phyloP scores from a whole-genome alignment of 2,113 vertebrate species.

The Pseudolaguvia tuberculata region DNA sequence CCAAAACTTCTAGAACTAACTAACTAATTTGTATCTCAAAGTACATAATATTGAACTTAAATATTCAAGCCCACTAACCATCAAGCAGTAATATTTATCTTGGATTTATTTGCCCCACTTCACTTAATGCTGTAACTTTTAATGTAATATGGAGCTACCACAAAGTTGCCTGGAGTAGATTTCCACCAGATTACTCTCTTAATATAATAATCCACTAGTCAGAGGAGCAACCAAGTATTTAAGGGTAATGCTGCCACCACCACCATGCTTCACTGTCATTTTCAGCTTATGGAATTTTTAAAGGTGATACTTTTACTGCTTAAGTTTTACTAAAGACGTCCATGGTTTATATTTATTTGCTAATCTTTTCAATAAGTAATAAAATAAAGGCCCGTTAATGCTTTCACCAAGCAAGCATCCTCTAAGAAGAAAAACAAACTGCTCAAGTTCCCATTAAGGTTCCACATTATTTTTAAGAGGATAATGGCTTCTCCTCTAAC shows the following conservation, averaged over 20 bases:
- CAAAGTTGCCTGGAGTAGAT: neutral
- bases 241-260: neutral
- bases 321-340: neutral
- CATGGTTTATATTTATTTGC: neutral
- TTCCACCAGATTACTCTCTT: neutral
- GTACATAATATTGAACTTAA: no score
- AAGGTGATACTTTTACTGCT: neutral
- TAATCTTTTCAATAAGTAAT: neutral
- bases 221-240: neutral
- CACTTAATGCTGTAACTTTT: neutral
- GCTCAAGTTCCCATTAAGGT: slow-evolving; percentile 38
- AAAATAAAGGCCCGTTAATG: neutral
- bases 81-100: no score
- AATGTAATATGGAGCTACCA: no score
- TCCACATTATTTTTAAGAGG: slow-evolving; percentile 28
- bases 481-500: slow-evolving; percentile 32
- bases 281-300: neutral
- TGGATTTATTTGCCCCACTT: no score
- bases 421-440: slow-evolving; percentile 22
- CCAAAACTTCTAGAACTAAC: no score
- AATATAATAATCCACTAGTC: no score
- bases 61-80: neutral
- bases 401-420: neutral
- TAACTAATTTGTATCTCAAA: no score
- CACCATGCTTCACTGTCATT: neutral